Evolutionary conservation across 2,797 vertebrate genomes (phyloP).

Genomic region (Pantherophis vulpinus): DNA sequence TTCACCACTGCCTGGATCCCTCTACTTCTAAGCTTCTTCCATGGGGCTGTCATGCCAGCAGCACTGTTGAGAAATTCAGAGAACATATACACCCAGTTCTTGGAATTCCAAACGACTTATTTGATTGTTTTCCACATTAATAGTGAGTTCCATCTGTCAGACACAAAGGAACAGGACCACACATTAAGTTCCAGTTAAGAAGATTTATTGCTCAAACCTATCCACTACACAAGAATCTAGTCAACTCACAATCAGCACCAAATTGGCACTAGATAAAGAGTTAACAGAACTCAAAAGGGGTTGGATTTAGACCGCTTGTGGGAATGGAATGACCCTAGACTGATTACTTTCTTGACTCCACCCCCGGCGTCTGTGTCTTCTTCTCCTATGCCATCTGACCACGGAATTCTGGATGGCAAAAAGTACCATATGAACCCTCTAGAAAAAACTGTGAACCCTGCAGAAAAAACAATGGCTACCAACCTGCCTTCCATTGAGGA

Average conservation of each 20-base stretch:
- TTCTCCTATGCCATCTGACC: neutral
- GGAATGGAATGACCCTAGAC: no score
- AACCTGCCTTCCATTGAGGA: no score
- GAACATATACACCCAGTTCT: neutral
- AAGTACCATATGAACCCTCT: neutral
- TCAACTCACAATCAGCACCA: neutral
- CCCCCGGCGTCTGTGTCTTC: accelerated
- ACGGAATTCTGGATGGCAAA: neutral
- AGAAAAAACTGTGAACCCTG: no score
- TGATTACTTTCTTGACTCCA: no score
- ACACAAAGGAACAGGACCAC: neutral
- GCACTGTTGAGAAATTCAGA: neutral
- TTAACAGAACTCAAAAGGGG: neutral
- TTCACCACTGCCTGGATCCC: neutral
- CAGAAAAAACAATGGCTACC: no score
- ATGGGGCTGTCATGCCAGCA: neutral
- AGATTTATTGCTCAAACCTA: neutral
- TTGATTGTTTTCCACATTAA: neutral
- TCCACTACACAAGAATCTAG: neutral
- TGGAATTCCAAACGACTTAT: neutral
- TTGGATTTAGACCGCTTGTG: neutral
- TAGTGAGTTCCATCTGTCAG: neutral
- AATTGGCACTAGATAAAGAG: neutral
- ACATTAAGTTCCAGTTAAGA: neutral
- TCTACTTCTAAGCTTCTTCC: neutral